A percentile compares a stretch with the other conserved stretches of the same genome.
Conservation (phyloP, 2,113 vertebrate species). For the Hepsetus odoe region DNA sequence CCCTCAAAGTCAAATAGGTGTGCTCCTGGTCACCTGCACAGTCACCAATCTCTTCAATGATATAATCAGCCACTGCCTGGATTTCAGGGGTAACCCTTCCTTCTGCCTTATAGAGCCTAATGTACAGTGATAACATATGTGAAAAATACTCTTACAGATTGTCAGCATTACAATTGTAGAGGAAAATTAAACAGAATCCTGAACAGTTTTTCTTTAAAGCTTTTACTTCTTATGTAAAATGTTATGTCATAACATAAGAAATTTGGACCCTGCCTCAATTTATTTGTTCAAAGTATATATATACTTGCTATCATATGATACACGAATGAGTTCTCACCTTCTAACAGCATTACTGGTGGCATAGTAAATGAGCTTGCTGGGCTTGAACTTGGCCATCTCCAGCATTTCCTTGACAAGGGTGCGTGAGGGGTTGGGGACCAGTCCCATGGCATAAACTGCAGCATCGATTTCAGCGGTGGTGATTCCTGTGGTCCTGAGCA, state of each 20-base stretch:
- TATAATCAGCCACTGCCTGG: slow-evolving; percentile 79
- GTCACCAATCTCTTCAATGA: slow-evolving; percentile 80
- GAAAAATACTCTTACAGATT: too few species aligned
- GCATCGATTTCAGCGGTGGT: slow-evolving; percentile 78
- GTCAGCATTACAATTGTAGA: too few species aligned
- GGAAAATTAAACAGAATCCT: too few species aligned
- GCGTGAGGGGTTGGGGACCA: slow-evolving; percentile 83
- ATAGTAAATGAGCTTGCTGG: slow-evolving; percentile 86
- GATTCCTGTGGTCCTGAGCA: slow-evolving; percentile 75
- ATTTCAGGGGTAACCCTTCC: slow-evolving; percentile 77
- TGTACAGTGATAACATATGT: neutral
- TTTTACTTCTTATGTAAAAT: too few species aligned
- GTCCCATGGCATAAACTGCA: slow-evolving; percentile 82
- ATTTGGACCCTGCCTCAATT: too few species aligned
- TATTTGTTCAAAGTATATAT: too few species aligned
- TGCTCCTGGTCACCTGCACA: slow-evolving; percentile 84
- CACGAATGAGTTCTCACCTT: slow-evolving; percentile 77
- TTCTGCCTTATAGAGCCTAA: slow-evolving; percentile 80
- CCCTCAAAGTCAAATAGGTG: slow-evolving; percentile 85
- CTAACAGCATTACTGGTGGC: slow-evolving; percentile 86
- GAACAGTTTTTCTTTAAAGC: too few species aligned
- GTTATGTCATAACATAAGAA: too few species aligned
- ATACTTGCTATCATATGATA: too few species aligned
- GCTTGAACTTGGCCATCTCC: slow-evolving; percentile 81
- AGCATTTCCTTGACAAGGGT: slow-evolving; percentile 84